Conservation (phyloP, 2,797 vertebrate genomes). For the Enteromius argenteus region DNA sequence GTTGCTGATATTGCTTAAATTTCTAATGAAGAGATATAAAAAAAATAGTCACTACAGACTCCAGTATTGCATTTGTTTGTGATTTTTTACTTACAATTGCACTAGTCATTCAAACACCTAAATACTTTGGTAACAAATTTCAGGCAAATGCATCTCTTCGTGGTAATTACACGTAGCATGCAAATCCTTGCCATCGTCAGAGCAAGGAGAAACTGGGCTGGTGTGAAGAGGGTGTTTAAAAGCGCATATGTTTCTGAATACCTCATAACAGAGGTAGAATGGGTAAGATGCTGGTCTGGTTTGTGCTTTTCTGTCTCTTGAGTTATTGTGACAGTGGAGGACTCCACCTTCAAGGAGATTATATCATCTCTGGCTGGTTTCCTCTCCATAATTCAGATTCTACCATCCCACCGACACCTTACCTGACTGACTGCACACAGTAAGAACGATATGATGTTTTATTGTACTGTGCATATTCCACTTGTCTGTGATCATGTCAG, state of each 20-base stretch:
- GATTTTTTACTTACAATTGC: slow-evolving; percentile 1
- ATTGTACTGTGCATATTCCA: background rate
- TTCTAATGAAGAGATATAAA: background rate
- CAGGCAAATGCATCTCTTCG: slow-evolving; percentile 68
- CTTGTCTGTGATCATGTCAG: background rate
- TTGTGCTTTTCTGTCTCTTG: slow-evolving; percentile 59
- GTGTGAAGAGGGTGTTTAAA: slow-evolving; percentile 6
- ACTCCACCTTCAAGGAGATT: slow-evolving; percentile 78
- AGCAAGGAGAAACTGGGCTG: slow-evolving; percentile 35
- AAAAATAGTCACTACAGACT: background rate
- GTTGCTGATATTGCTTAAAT: background rate
- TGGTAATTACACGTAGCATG: slow-evolving; percentile 61
- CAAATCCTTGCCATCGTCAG: slow-evolving; percentile 58
- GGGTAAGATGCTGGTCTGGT: slow-evolving; percentile 10
- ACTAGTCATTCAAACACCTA: slow-evolving; percentile 2
- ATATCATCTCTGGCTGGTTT: slow-evolving; percentile 82
- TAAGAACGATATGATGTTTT: slow-evolving; percentile 63
- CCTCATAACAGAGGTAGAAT: slow-evolving; percentile 20
- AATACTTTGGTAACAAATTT: slow-evolving; percentile 59
- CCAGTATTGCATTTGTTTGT: background rate
- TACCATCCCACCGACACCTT: slow-evolving; percentile 60
- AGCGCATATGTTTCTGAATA: slow-evolving; percentile 35
- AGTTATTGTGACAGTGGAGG: slow-evolving; percentile 61
- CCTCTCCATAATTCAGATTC: slow-evolving; percentile 72
- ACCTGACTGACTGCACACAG: slow-evolving; percentile 70